Percentiles rank a stretch among this genome's conserved stretches.
Conservation (phyloP, 2,113 vertebrate species). For the Gasterosteus nipponicus region DNA sequence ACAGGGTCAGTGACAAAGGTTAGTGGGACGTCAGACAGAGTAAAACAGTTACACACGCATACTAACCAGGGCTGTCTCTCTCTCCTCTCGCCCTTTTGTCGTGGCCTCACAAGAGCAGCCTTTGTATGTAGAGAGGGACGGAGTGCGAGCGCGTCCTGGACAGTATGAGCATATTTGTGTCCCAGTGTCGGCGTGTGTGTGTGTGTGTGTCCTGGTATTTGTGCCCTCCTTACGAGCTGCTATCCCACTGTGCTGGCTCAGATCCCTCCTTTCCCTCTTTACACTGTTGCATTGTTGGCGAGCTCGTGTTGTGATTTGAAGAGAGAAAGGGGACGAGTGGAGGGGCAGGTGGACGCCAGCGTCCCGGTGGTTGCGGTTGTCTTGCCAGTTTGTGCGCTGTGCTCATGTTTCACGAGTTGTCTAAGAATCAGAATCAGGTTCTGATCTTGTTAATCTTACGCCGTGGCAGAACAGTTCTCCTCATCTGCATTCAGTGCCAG, state of each 20-base stretch:
- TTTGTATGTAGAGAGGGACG: conserved; percentile 48
- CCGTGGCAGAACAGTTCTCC: conserved; percentile 10
- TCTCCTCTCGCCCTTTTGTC: conserved; percentile 49
- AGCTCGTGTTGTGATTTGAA: conserved; percentile 24
- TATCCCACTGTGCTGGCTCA: conserved; percentile 50
- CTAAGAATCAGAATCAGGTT: conserved; percentile 2
- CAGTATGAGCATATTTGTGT: conserved; percentile 53
- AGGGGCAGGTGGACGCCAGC: conserved; percentile 9
- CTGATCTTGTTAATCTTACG: not conserved
- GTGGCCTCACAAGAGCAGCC: conserved; percentile 59
- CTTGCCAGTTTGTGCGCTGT: conserved; percentile 1
- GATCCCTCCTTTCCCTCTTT: conserved; percentile 27
- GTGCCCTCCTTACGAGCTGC: conserved; percentile 38
- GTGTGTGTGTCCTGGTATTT: conserved; percentile 49
- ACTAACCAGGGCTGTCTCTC: conserved; percentile 17
- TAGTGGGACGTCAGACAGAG: conserved; percentile 1
- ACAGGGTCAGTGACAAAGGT: not conserved
- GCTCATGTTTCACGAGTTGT: conserved; percentile 3
- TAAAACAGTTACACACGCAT: conserved; percentile 8
- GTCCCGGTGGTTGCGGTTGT: not conserved
- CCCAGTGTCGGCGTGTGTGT: conserved; percentile 14
- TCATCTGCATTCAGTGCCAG: not conserved
- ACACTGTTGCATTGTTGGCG: conserved; percentile 41
- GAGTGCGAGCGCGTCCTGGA: conserved; percentile 38
- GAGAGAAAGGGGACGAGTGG: not conserved